Conservation (phyloP, 2,888 invertebrate genomes). For the Tryphoninae sp. region DNA sequence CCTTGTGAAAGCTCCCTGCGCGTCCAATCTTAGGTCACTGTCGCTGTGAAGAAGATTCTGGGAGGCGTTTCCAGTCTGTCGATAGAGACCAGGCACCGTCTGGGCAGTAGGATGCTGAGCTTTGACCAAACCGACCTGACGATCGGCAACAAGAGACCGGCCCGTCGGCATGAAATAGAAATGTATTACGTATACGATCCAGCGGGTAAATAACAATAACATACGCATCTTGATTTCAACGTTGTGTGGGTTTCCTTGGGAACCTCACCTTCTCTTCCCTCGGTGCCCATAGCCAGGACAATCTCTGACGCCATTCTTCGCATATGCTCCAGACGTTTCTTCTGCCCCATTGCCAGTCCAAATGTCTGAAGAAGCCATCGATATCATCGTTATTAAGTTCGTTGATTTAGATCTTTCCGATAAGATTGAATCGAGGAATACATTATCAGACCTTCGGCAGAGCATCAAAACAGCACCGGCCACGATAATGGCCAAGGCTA, state of each 20-base stretch:
- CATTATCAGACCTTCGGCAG: constrained; percentile 73
- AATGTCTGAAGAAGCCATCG: constrained; percentile 29
- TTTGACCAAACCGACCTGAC: constrained; percentile 79
- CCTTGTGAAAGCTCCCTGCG: constrained; percentile 79
- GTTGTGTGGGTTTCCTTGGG: not conserved
- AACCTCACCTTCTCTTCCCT: constrained; percentile 77
- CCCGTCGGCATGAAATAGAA: constrained; percentile 29
- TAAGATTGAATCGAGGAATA: not conserved
- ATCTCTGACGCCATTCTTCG: constrained; percentile 78
- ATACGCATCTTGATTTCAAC: no score
- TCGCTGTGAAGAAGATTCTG: constrained; percentile 79
- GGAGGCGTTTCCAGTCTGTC: constrained; percentile 75
- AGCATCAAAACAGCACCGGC: constrained; percentile 74
- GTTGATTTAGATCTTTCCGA: not conserved
- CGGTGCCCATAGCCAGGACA: constrained; percentile 80
- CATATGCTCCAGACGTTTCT: constrained; percentile 78
- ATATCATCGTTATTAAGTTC: not conserved
- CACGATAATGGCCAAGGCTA: constrained; percentile 73
- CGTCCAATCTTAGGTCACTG: constrained; percentile 78
- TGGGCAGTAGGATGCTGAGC: constrained; percentile 79
- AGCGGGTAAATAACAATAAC: not conserved
- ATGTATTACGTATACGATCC: constrained; percentile 1
- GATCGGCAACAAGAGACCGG: constrained; percentile 27
- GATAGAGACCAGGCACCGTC: constrained; percentile 77
- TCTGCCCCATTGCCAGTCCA: constrained; percentile 76